Evolutionary conservation across 2,797 vertebrate species (phyloP), one percentile per base, ranked within the genome.

Genomic region (Lagodon rhomboides): DNA sequence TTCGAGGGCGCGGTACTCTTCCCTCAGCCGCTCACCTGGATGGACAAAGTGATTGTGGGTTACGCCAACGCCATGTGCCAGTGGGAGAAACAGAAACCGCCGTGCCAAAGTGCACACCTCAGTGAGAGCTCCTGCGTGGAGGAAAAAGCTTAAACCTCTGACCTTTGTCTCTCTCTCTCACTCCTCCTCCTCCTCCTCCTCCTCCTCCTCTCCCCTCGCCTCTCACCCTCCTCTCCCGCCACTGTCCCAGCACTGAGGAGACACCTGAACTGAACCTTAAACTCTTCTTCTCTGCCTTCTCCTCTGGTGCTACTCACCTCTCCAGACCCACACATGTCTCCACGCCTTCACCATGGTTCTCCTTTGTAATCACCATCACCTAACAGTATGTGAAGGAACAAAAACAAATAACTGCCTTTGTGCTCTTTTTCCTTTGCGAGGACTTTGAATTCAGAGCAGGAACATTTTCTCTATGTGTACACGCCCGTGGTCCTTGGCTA

Each of bases 11-110:
- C 97, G 0, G 97, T 99, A 73, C 96, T 99, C 5, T 97, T 99
- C 85, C 98, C 98, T 0, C 96, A 99, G 77, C 98, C 98, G 4
- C 96, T 99, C 76, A 99, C 98, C 49, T 99, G 98, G 98, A 99
- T 99, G 97, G 98, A 99, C 94, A 99, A 99, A 94, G 96, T 99
- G 23, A 97, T 99, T 56, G 96, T 99, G 77, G 96, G 97, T 82
- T 99, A 98, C 27, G 92, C 97, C 85, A 96, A 98, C 10, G 95
- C 97, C 85, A 95, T 99, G 56, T 99, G 98, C 93, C 98, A 98
- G 73, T 99, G 97, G 97, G 97, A 99, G 92, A 97, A 96, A 74
- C 98, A 96, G 92, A 99, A 98, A 91, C 95, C 95, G 6, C 96
- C 96, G 50, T 99, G 98, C 95, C 97, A 97, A 90, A 97, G 96